Base-by-base conservation (phyloP, 37 sponge, comb jelly and placozoan genomes). In the Cladorhizidae sp. region DNA sequence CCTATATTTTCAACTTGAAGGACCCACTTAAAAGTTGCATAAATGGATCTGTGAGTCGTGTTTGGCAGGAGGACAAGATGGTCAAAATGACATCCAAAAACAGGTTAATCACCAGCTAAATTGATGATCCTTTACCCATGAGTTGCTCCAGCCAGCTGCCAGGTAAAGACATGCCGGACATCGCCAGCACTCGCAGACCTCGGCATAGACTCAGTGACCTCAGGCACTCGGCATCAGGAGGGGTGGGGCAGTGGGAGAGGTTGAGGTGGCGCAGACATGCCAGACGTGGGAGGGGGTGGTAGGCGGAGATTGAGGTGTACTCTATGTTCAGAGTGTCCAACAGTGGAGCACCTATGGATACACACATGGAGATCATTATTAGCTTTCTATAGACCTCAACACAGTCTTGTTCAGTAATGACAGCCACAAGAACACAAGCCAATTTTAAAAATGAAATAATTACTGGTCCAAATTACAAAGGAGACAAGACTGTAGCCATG, bases 251-350 rank as follows among this genome's bases (percentile, higher is more conserved):
- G 62, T 70, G 81, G 32, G 87, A 75, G 21, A 87, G 33, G 56
- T 67, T 87, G 23, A 81, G 76, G 15, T 75, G 31, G 56, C 62
- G 75, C 23, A 86, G 80, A 6, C 43, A 80, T 0, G 37, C 29
- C n/a, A 86, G 69, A 22, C 25, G 68, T 22, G 31, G 38, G 40
- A 86, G 78, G 31, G 75, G 32, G 6, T 52, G 12, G 32, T 79
- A 51, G 25, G 40, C 31, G 35, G 55, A 67, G n/a, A 86, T 80
- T 56, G 49, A 50, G 26, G 86, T 86, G n/a, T 65, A 32, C 72
- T 86, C 80, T 26, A 86, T 71, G 39, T 25, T 79, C 40, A 86
- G 45, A 72, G 22, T 61, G 36, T 86, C 74, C n/a, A 86, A 74
- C 1, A 55, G 9, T 61, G 86, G 86, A 29, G 80, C 54, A 51